A percentile compares a stretch with the other conserved stretches of the same genome.
Evolutionary conservation across 2,797 vertebrate species (phyloP).

Genomic region (Sylvia borin): DNA sequence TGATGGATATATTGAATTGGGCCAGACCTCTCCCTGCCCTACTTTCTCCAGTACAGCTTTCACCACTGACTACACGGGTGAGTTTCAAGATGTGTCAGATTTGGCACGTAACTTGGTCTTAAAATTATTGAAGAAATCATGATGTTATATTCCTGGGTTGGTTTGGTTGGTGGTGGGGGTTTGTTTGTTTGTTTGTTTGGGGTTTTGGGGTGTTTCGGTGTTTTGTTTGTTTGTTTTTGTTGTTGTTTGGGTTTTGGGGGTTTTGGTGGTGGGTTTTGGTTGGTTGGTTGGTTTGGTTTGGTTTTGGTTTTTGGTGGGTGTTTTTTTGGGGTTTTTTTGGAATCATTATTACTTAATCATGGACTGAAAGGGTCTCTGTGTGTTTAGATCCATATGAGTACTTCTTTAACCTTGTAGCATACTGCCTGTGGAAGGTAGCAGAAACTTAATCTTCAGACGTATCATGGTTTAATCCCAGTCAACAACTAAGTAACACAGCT

Average conservation of each 20-base stretch:
- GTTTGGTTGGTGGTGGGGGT: background rate
- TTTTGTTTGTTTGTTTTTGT: no score
- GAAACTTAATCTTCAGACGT: background rate
- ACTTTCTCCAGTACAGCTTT: constrained; percentile 84
- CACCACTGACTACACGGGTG: constrained; percentile 64
- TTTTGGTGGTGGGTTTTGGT: no score
- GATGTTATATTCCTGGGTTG: background rate
- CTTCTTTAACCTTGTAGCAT: background rate
- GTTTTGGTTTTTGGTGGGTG: background rate
- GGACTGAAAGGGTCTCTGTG: background rate
- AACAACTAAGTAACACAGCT: background rate
- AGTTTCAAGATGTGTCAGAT: constrained; percentile 10
- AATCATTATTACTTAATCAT: background rate
- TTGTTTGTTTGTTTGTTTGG: background rate
- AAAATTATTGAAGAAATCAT: background rate
- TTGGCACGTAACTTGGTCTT: background rate
- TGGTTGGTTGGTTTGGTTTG: no score
- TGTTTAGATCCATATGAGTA: background rate
- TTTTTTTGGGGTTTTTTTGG: background rate
- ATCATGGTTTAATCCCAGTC: background rate
- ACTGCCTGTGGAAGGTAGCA: background rate
- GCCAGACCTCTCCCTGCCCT: constrained; percentile 84
- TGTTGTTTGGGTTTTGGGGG: background rate
- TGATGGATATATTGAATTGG: constrained; percentile 81
- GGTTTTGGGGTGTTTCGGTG: no score